Evolutionary conservation across 1,140 invertebrate species (phyloP).

Genomic region (Eulimnadia texana): DNA sequence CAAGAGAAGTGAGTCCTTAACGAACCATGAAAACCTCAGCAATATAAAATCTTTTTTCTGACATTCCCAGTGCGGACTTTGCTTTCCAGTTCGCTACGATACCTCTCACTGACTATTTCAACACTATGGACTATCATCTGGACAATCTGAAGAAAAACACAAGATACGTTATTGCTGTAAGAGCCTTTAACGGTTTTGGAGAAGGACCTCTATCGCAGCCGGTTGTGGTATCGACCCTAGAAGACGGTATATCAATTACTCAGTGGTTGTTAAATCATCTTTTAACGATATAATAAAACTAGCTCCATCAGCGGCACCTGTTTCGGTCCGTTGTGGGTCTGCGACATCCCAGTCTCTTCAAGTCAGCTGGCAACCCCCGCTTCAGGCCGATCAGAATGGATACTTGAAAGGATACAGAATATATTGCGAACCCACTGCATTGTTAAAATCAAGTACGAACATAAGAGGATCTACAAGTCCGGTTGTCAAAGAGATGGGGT

Average conservation of each 20-base stretch:
- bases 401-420: constrained; percentile 77
- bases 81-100: constrained; percentile 2
- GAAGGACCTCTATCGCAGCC: constrained; percentile 72
- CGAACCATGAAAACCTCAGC: neutral
- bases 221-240: constrained; percentile 63
- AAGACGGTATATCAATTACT: constrained; percentile 50
- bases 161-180: constrained; percentile 74
- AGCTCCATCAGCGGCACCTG: constrained; percentile 54
- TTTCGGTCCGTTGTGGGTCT: constrained; percentile 50
- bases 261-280: neutral
- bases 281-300: neutral
- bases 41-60: constrained; percentile 16
- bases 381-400: constrained; percentile 62
- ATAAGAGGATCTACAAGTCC: no score
- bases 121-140: constrained; percentile 27
- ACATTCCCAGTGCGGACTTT: neutral
- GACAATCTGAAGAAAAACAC: constrained; percentile 66
- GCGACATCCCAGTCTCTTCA: constrained; percentile 61
- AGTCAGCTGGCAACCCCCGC: constrained; percentile 68
- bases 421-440: constrained; percentile 43
- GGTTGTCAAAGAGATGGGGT: no score
- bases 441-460: constrained; percentile 30
- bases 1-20: constrained; percentile 10
- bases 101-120: constrained; percentile 17
- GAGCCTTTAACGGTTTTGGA: constrained; percentile 82